A percentile compares a stretch with the other conserved stretches of the same genome.
These are phyloP conservation scores for Ostrea edulis DNA, from an alignment of 1,140 invertebrate genomes.

Conservation along the genomic window DNA sequence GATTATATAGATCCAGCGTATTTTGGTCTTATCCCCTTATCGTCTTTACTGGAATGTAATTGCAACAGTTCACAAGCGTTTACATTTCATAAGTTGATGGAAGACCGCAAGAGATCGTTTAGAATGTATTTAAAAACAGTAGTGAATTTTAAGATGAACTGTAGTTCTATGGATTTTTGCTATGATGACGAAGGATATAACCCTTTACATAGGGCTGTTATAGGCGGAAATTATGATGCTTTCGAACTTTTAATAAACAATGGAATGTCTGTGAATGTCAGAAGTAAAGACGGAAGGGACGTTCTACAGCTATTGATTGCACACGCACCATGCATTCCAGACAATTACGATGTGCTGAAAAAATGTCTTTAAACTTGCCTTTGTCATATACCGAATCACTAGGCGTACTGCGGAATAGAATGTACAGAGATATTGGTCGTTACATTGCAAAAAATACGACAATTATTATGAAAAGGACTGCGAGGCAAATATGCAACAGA, in stretches of 20 bases:
- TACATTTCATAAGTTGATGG: background rate
- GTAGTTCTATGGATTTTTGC: background rate
- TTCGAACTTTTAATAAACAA: background rate
- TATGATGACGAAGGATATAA: background rate
- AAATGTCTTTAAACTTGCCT: background rate
- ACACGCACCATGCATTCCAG: background rate
- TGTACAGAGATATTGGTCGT: background rate
- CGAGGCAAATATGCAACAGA: background rate
- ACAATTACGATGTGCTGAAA: background rate
- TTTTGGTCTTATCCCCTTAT: background rate
- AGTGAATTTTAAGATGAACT: background rate
- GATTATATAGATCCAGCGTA: background rate
- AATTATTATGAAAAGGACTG: background rate
- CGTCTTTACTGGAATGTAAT: background rate
- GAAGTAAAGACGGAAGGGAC: background rate
- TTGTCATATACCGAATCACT: background rate
- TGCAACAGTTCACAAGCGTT: background rate
- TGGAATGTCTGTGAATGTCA: constrained; percentile 7
- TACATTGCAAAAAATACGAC: background rate
- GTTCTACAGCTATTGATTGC: background rate
- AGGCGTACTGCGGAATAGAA: background rate
- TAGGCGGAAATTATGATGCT: background rate
- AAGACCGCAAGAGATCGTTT: background rate
- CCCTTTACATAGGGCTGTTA: background rate
- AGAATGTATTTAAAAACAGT: background rate